A percentile compares a stretch with the other conserved stretches of the same genome.
Conservation (phyloP, 2,888 invertebrate species). For the Cheilosia vernalis region DNA sequence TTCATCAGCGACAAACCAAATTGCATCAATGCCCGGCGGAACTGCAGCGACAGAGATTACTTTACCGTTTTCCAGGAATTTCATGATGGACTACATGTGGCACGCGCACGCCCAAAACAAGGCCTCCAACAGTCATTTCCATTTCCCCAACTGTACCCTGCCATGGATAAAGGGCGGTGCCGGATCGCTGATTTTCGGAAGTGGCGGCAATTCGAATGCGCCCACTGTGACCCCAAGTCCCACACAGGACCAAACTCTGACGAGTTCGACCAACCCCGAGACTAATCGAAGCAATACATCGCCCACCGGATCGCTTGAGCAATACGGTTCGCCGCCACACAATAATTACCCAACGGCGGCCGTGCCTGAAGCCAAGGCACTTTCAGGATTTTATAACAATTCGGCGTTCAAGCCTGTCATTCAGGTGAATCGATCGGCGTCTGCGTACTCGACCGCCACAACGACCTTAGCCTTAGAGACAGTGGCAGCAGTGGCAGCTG, state of each 20-base stretch:
- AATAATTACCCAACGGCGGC: slow-evolving; percentile 23
- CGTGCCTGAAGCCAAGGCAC: slow-evolving; percentile 32
- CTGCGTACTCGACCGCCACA: slow-evolving; percentile 45
- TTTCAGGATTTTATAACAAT: slow-evolving; percentile 76
- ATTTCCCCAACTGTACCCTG: slow-evolving; percentile 87
- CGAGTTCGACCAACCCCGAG: slow-evolving; percentile 43
- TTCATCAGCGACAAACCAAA: slow-evolving; percentile 75
- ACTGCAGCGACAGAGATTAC: slow-evolving; percentile 83
- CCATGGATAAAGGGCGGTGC: slow-evolving; percentile 86
- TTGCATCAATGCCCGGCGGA: slow-evolving; percentile 84
- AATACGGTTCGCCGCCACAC: slow-evolving; percentile 55
- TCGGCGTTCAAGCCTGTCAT: slow-evolving; percentile 78
- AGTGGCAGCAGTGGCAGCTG: slow-evolving; percentile 63
- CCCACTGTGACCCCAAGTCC: slow-evolving; percentile 21
- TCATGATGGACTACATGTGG: slow-evolving; percentile 93
- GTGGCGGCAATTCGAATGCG: slow-evolving; percentile 14
- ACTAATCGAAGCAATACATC: slow-evolving; percentile 34
- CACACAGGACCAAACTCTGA: slow-evolving; percentile 49
- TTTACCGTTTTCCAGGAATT: slow-evolving; percentile 86
- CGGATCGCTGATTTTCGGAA: slow-evolving; percentile 55
- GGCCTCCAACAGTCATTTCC: slow-evolving; percentile 82
- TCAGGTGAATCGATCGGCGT: slow-evolving; percentile 58
- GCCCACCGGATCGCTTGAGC: slow-evolving; percentile 36
- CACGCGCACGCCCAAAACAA: slow-evolving; percentile 85
- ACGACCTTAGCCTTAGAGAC: slow-evolving; percentile 58